These are phyloP conservation scores for Arothron firmamentum DNA, from an alignment of 2,113 vertebrate genomes.

Conservation along the genomic window DNA sequence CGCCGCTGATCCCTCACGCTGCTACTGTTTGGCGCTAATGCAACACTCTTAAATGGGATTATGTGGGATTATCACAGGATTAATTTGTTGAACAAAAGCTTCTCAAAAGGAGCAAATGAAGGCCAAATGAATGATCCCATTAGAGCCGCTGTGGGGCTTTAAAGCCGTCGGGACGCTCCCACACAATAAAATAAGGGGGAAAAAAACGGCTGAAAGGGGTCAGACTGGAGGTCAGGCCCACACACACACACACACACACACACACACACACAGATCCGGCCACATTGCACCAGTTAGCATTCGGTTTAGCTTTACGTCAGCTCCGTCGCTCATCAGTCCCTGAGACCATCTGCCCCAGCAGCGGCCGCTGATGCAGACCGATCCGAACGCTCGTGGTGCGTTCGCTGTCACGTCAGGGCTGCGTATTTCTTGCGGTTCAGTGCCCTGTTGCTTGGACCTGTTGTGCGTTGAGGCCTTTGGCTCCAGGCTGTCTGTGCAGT, in stretches of 20 bases:
- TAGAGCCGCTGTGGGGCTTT: background rate
- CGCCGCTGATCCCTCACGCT: constrained; percentile 24
- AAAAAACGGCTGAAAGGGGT: background rate
- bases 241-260: too few species aligned
- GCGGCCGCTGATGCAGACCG: too few species aligned
- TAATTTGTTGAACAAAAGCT: constrained; percentile 30
- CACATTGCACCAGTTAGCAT: too few species aligned
- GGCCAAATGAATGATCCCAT: constrained; percentile 24
- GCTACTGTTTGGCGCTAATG: constrained; percentile 24
- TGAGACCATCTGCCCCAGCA: too few species aligned
- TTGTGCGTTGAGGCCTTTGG: constrained; percentile 11
- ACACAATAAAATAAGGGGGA: background rate
- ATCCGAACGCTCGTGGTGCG: too few species aligned
- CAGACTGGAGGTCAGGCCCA: too few species aligned
- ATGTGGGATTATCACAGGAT: constrained; percentile 46
- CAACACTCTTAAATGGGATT: constrained; percentile 48
- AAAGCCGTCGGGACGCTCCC: background rate
- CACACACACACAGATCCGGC: too few species aligned
- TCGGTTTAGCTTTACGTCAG: too few species aligned
- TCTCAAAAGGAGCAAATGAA: constrained; percentile 29
- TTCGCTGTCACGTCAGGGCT: background rate
- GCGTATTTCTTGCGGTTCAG: background rate
- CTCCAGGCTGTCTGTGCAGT: constrained; percentile 21
- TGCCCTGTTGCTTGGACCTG: constrained; percentile 25
- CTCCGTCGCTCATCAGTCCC: too few species aligned